Evolutionary conservation across 2,797 vertebrate genomes (phyloP).

Genomic region (Syncerus caffer): DNA sequence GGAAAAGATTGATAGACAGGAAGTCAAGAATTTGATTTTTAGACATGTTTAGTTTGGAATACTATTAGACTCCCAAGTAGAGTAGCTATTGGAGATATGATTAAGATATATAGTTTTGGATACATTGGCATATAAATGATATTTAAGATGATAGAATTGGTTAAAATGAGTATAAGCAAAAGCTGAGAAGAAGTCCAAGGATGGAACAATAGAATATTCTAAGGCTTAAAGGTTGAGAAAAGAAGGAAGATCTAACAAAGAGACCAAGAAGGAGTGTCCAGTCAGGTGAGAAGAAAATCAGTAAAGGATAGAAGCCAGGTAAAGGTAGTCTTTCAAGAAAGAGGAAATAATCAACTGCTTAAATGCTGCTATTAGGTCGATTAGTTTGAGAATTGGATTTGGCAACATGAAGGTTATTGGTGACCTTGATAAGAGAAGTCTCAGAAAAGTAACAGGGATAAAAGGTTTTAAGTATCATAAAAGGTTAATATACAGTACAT

Average conservation of each 20-base stretch:
- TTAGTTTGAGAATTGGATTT: neutral
- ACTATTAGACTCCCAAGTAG: neutral
- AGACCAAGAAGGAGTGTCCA: neutral
- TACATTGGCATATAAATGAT: neutral
- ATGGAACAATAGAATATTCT: neutral
- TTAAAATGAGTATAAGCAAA: neutral
- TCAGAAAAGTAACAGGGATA: neutral
- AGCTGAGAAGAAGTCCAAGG: neutral
- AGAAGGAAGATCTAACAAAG: neutral
- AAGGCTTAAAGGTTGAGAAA: neutral
- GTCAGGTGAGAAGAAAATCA: neutral
- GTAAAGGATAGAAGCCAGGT: neutral
- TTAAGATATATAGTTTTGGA: neutral
- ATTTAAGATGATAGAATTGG: conserved; percentile 4
- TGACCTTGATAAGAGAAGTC: neutral
- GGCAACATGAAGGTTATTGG: neutral
- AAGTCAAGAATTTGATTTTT: neutral
- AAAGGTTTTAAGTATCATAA: neutral
- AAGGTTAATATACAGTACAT: neutral
- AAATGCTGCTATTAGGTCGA: neutral
- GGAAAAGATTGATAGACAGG: neutral
- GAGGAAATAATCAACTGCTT: neutral
- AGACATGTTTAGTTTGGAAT: neutral
- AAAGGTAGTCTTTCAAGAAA: neutral
- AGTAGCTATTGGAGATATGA: neutral